These are phyloP conservation scores for Mesitornis unicolor DNA, from an alignment of 2,113 vertebrate species.

Conservation along the genomic window DNA sequence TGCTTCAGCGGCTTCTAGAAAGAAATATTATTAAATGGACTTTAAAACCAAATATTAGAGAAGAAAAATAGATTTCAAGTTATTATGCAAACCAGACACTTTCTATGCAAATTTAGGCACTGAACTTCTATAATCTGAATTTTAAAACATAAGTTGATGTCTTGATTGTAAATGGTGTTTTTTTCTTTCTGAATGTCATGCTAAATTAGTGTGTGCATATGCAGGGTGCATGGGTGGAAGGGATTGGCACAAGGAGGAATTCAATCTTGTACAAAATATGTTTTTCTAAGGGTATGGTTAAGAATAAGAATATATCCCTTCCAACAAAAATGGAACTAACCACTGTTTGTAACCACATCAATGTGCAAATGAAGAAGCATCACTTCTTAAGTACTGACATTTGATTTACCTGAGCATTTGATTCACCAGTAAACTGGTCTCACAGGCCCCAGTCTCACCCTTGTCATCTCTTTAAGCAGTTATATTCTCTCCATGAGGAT, in stretches of 20 bases:
- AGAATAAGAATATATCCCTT: neutral
- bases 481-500: neutral
- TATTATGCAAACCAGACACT: constrained; percentile 39
- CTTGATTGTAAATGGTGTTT: constrained; percentile 45
- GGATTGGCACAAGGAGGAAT: neutral
- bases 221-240: neutral
- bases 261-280: neutral
- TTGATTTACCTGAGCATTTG: neutral
- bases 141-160: constrained; percentile 32
- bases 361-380: constrained; percentile 8
- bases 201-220: neutral
- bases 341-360: neutral
- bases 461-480: neutral
- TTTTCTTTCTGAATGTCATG: constrained; percentile 39
- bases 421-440: neutral
- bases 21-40: neutral
- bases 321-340: neutral
- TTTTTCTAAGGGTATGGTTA: neutral
- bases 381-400: neutral
- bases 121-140: constrained; percentile 38
- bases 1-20: neutral
- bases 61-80: constrained; percentile 5
- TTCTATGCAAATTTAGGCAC: constrained; percentile 25
- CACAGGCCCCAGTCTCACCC: neutral
- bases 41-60: constrained; percentile 21